Evolutionary conservation across 2,797 vertebrate genomes (phyloP), one percentile per base, ranked within the genome.

Genomic region (Phoxinus dragarum): DNA sequence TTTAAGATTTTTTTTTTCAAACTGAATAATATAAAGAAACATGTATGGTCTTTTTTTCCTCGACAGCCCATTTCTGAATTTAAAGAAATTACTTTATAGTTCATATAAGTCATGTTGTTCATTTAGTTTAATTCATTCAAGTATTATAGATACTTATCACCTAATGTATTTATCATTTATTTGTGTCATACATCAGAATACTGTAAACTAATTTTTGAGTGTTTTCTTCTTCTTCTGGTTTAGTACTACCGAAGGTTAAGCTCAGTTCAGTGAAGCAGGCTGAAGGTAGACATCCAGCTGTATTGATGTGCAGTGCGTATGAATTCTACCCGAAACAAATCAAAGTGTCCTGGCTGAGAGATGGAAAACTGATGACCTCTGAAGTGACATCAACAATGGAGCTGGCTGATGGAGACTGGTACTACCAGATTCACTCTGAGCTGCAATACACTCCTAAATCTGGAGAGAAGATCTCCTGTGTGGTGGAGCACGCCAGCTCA

Each of bases 361-460:
- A 94, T 0, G 89, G 90, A 38, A 3, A 73, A n/a, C 27, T 38
- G 2, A 23, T 92, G 52, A 81, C 36, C 14, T 34, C 84, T 5
- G 79, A 86, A 9, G n/a, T 76, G 36, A 86, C 44, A 0, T 36
- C 44, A 16, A 86, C 76, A 3, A 81, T 36, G 1, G 49, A 86
- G 34, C 84, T 92, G 84, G 80, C 93, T 82, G 61, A 93, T 23
- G 93, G 92, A 5, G 88, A 94, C 90, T 94, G 94, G 94, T 92
- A 88, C 0, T 94, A 94, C 66, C 93, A 94, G 90, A 90, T 92
- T 0, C 23, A 91, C 69, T 90, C 92, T 10, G 4, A 88, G 36
- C 88, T 94, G 76, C 89, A 92, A 23, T 82, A 88, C 40, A 88
- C 86, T 2, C 94, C 93, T 5, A 78, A 72, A 82, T 79, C 87